Conservation (phyloP, 2,888 invertebrate species). For the Microctonus hyperodae region DNA sequence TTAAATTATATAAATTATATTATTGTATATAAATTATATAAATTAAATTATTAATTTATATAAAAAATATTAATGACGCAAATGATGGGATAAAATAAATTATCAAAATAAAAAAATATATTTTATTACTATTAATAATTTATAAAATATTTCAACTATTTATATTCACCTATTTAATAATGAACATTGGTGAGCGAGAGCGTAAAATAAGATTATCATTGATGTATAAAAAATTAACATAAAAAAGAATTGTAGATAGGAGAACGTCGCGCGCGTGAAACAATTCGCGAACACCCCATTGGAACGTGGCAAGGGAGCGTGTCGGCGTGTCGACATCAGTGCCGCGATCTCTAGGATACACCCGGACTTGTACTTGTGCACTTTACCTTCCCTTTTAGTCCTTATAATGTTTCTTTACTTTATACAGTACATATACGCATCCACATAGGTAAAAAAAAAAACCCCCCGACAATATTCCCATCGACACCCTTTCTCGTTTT, state of each 20-base stretch:
- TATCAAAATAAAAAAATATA: no score
- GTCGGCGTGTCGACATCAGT: constrained; percentile 42
- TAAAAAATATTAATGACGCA: no score
- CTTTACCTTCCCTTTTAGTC: constrained; percentile 6
- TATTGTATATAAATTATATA: no score
- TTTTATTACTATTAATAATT: no score
- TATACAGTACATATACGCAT: constrained; percentile 8
- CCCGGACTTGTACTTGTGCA: constrained; percentile 34
- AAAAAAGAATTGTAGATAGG: constrained; percentile 18
- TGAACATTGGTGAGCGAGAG: neutral
- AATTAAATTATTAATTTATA: no score
- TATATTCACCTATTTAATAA: no score
- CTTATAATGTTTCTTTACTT: neutral
- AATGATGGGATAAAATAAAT: no score
- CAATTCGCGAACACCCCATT: constrained; percentile 20
- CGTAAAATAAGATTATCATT: constrained; percentile 5
- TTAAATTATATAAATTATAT: no score
- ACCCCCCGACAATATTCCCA: constrained; percentile 31
- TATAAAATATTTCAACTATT: no score
- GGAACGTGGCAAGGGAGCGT: constrained; percentile 36
- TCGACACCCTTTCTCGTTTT: constrained; percentile 34
- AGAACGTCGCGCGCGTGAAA: constrained; percentile 10
- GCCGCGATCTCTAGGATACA: constrained; percentile 38
- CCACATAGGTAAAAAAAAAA: no score
- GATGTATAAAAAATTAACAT: constrained; percentile 17